Evolutionary conservation across 2,888 invertebrate genomes (phyloP).

Genomic region (Lysandra coridon): DNA sequence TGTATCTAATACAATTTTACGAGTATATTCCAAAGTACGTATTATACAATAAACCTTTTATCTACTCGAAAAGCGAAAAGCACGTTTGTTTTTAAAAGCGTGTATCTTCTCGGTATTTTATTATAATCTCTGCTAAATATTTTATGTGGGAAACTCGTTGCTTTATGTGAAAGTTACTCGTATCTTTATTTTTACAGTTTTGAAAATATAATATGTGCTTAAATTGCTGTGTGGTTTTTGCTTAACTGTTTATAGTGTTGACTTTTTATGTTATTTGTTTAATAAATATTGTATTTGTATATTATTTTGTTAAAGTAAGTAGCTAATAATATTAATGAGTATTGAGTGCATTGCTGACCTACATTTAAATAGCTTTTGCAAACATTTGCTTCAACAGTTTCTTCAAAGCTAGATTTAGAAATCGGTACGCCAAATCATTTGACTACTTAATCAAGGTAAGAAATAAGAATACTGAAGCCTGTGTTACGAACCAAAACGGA

Average conservation of each 20-base stretch:
- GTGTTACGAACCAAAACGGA: not conserved
- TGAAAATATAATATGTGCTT: not conserved
- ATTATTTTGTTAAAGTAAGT: too few species aligned
- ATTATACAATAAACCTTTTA: constrained; percentile 34
- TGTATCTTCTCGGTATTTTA: constrained; percentile 30
- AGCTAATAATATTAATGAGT: not conserved
- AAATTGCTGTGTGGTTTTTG: not conserved
- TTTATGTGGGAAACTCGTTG: constrained; percentile 29
- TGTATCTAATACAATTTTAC: constrained; percentile 30
- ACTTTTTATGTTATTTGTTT: not conserved
- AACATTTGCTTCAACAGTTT: not conserved
- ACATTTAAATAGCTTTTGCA: not conserved
- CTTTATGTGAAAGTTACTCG: not conserved
- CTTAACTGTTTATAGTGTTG: not conserved
- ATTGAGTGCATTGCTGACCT: not conserved
- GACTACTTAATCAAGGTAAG: too few species aligned
- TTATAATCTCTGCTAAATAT: constrained; percentile 23
- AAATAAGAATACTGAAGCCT: not conserved
- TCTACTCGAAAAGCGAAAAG: constrained; percentile 34
- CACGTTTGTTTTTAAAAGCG: constrained; percentile 35
- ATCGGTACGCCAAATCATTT: too few species aligned
- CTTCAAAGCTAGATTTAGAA: too few species aligned
- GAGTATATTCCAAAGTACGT: not conserved
- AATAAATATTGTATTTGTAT: not conserved
- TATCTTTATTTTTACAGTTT: constrained; percentile 19